Conservation (phyloP, 1,140 invertebrate genomes). For the Forficula auricularia region DNA sequence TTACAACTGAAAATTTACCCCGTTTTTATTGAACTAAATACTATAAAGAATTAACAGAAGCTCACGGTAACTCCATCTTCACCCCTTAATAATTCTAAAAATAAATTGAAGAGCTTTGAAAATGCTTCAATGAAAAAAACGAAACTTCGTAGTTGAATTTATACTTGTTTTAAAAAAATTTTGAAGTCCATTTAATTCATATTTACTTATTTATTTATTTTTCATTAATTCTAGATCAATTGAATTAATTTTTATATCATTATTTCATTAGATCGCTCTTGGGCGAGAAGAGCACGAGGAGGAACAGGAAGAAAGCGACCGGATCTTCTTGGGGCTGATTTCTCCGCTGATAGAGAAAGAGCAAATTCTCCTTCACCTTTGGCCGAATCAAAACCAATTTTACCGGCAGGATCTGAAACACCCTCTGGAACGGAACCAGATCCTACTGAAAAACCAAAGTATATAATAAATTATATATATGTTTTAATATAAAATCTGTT, state of each 20-base stretch:
- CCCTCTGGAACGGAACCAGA: conserved; percentile 25
- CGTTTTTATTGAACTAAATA: too few relatives aligned
- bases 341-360: conserved; percentile 48
- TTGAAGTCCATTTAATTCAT: too few relatives aligned
- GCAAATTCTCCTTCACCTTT: conserved; percentile 50
- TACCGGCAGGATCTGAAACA: conserved; percentile 28
- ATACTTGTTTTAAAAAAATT: too few relatives aligned
- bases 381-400: conserved; percentile 30
- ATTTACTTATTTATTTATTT: too few relatives aligned
- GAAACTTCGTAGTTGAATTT: too few relatives aligned
- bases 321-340: conserved; percentile 49
- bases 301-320: conserved; percentile 40
- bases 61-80: too few relatives aligned
- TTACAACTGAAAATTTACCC: too few relatives aligned
- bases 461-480: conserved; percentile 1
- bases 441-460: conserved; percentile 32
- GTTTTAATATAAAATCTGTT: neutral
- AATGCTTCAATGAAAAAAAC: too few relatives aligned
- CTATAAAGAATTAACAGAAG: too few relatives aligned
- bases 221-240: too few relatives aligned
- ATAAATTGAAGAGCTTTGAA: too few relatives aligned
- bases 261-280: conserved; percentile 55
- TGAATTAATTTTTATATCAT: neutral
- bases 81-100: too few relatives aligned
- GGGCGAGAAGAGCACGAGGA: conserved; percentile 58